phyloP scores from a whole-genome alignment of 2,888 invertebrate genomes.

The Anaspis maculata region DNA sequence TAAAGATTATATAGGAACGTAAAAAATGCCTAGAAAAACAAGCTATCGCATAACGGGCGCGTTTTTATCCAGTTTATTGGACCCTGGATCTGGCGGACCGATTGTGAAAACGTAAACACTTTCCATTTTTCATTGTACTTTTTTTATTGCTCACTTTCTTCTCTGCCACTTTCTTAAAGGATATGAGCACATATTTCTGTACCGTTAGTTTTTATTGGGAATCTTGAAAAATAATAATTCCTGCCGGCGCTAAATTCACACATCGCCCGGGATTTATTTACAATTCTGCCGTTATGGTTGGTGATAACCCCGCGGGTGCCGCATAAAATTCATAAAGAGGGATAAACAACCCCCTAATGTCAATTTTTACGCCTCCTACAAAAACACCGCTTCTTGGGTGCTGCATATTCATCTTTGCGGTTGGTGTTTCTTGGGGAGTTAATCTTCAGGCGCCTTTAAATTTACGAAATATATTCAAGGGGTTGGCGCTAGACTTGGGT shows the following conservation, averaged over 20 bases:
- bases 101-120: constrained; percentile 22
- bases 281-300: too few species aligned
- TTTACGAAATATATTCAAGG: background rate
- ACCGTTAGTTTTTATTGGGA: constrained; percentile 16
- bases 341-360: too few species aligned
- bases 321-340: too few species aligned
- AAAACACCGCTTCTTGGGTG: too few species aligned
- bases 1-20: constrained; percentile 14
- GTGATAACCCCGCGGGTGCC: too few species aligned
- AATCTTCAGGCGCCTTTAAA: too few species aligned
- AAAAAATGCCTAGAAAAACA: constrained; percentile 17
- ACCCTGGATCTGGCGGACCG: constrained; percentile 8
- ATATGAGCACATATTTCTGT: constrained; percentile 16
- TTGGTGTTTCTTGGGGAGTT: too few species aligned
- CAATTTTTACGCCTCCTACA: too few species aligned
- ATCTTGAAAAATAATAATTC: constrained; percentile 13
- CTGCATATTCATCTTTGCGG: too few species aligned
- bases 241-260: too few species aligned
- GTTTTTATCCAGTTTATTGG: constrained; percentile 15
- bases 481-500: constrained; percentile 5
- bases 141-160: constrained; percentile 18
- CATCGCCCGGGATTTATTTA: too few species aligned
- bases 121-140: constrained; percentile 22
- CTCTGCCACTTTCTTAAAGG: constrained; percentile 13
- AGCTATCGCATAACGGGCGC: constrained; percentile 13